Conservation (phyloP, 2,888 invertebrate species). For the Andrena bucephala region DNA sequence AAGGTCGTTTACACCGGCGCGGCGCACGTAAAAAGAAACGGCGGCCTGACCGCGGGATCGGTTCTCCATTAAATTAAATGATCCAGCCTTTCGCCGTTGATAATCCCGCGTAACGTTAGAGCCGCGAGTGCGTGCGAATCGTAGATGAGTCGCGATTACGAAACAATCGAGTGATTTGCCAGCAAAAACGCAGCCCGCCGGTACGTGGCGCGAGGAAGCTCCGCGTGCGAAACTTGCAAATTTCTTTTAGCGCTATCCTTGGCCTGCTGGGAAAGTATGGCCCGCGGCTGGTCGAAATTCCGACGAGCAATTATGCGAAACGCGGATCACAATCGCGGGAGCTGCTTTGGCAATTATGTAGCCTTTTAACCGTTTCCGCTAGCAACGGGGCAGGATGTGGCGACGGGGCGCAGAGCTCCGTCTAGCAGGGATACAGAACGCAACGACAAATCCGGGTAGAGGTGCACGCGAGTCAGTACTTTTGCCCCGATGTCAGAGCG, state of each 20-base stretch:
- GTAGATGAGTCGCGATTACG: conserved; percentile 56
- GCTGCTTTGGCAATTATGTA: neutral
- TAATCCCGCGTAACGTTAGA: neutral
- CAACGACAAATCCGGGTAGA: neutral
- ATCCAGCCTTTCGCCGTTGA: neutral
- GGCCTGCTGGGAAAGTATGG: conserved; percentile 29
- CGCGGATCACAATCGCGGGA: neutral
- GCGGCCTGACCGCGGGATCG: conserved; percentile 25
- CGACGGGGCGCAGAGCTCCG: no score
- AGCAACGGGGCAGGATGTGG: no score
- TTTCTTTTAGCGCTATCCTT: conserved; percentile 32
- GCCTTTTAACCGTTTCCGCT: no score
- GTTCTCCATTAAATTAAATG: conserved; percentile 20
- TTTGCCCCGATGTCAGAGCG: conserved; percentile 9
- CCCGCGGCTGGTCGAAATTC: neutral
- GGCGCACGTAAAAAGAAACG: neutral
- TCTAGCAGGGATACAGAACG: no score
- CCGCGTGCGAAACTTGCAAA: conserved; percentile 67
- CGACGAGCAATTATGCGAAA: neutral
- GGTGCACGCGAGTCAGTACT: conserved; percentile 29
- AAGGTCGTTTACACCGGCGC: conserved; percentile 15
- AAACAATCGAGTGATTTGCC: conserved; percentile 64
- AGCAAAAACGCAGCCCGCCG: conserved; percentile 16
- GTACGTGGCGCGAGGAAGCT: conserved; percentile 37
- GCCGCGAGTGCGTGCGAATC: conserved; percentile 51